phyloP scores from a whole-genome alignment of 2,888 invertebrate species.

The Nemotelus nigrinus region DNA sequence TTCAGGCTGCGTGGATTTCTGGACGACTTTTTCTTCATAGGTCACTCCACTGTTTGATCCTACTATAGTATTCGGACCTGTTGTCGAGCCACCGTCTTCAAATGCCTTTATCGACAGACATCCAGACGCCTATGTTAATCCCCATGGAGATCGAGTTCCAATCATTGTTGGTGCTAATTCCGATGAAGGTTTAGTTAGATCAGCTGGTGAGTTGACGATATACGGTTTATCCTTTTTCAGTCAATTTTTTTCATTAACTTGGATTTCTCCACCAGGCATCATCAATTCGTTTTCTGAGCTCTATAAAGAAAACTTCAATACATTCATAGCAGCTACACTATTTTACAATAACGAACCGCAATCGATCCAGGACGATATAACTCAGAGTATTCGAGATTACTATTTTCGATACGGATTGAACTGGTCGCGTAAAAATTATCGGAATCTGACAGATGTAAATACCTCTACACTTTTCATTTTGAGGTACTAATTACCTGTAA shows the following conservation, averaged over 20 bases:
- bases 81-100: not conserved
- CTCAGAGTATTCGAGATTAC: too few species aligned
- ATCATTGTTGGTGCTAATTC: constrained; percentile 12
- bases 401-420: too few species aligned
- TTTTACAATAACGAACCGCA: constrained; percentile 1
- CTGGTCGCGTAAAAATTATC: too few species aligned
- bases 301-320: constrained; percentile 1
- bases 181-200: constrained; percentile 8
- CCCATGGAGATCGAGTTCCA: constrained; percentile 4
- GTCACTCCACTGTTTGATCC: not conserved
- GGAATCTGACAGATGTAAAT: too few species aligned
- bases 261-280: not conserved
- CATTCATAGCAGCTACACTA: not conserved
- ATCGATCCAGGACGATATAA: not conserved
- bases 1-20: not conserved
- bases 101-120: not conserved
- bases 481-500: not conserved
- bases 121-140: not conserved
- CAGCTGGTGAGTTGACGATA: not conserved
- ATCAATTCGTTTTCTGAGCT: not conserved
- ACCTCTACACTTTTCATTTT: not conserved
- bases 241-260: not conserved
- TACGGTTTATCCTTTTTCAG: too few species aligned
- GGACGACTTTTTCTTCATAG: not conserved
- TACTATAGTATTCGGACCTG: constrained; percentile 13